These are phyloP conservation scores for Reinhardtius hippoglossoides DNA, from an alignment of 2,113 vertebrate species.

Conservation along the genomic window DNA sequence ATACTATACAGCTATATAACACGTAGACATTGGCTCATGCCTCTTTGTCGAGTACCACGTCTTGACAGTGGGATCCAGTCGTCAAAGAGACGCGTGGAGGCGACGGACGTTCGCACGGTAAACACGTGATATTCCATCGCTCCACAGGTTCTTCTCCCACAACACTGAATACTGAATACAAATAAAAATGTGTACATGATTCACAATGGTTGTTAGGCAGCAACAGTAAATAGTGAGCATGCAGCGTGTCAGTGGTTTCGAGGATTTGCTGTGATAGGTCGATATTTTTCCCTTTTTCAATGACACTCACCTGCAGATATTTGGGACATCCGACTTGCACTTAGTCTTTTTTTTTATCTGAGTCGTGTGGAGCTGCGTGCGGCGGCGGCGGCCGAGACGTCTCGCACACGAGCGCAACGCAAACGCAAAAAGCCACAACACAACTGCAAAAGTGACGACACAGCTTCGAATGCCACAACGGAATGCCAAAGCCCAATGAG, in stretches of 20 bases:
- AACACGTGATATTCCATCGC: slow-evolving; percentile 60
- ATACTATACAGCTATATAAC: slow-evolving; percentile 82
- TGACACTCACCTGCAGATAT: background rate
- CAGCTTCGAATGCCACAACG: too few species aligned
- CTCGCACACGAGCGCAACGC: too few species aligned
- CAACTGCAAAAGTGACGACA: too few species aligned
- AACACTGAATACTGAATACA: slow-evolving; percentile 62
- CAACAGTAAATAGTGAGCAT: slow-evolving; percentile 59
- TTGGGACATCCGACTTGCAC: too few species aligned
- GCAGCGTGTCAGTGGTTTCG: slow-evolving; percentile 56
- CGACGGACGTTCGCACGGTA: slow-evolving; percentile 43
- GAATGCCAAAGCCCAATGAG: too few species aligned
- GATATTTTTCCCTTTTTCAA: background rate
- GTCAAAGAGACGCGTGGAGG: slow-evolving; percentile 45
- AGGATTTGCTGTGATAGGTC: slow-evolving; percentile 43
- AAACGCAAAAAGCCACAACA: too few species aligned
- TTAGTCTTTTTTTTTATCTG: too few species aligned
- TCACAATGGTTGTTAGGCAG: slow-evolving; percentile 67
- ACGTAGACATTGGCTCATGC: slow-evolving; percentile 57
- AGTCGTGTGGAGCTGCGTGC: too few species aligned
- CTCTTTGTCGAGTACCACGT: slow-evolving; percentile 75
- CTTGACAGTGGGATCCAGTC: slow-evolving; percentile 48
- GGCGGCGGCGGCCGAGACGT: too few species aligned
- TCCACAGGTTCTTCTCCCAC: slow-evolving; percentile 73
- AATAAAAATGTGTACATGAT: slow-evolving; percentile 25